These are phyloP conservation scores for Sebastiscus tertius DNA, from an alignment of 2,797 vertebrate genomes.

Conservation along the genomic window DNA sequence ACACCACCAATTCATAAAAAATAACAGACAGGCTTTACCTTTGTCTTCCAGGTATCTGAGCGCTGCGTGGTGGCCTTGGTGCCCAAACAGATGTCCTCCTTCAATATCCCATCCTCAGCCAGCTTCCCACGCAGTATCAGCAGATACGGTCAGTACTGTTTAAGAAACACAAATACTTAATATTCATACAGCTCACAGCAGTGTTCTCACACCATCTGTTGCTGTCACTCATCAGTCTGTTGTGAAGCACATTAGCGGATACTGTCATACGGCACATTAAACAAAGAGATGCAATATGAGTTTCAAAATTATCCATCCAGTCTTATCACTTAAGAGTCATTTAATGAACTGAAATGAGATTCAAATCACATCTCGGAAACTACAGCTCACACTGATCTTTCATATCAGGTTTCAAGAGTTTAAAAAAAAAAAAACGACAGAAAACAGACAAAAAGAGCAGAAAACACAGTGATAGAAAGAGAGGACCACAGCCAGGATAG, in stretches of 20 bases:
- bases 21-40: conserved; percentile 13
- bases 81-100: conserved; percentile 97
- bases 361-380: neutral
- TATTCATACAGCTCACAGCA: conserved; percentile 13
- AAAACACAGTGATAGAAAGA: neutral
- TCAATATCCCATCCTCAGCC: conserved; percentile 95
- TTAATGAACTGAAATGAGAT: neutral
- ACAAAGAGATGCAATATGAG: conserved; percentile 3
- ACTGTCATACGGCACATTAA: neutral
- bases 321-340: neutral
- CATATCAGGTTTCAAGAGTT: neutral
- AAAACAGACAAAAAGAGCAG: neutral
- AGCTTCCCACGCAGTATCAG: conserved; percentile 98
- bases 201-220: conserved; percentile 42
- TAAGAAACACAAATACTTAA: conserved; percentile 23
- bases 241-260: neutral
- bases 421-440: neutral
- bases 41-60: conserved; percentile 90
- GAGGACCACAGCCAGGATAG: neutral
- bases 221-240: conserved; percentile 21
- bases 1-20: neutral
- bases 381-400: neutral
- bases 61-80: conserved; percentile 96
- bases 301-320: neutral
- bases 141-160: conserved; percentile 90